These are phyloP conservation scores for Triplophysa rosa DNA, from an alignment of 2,113 vertebrate species.

Conservation along the genomic window DNA sequence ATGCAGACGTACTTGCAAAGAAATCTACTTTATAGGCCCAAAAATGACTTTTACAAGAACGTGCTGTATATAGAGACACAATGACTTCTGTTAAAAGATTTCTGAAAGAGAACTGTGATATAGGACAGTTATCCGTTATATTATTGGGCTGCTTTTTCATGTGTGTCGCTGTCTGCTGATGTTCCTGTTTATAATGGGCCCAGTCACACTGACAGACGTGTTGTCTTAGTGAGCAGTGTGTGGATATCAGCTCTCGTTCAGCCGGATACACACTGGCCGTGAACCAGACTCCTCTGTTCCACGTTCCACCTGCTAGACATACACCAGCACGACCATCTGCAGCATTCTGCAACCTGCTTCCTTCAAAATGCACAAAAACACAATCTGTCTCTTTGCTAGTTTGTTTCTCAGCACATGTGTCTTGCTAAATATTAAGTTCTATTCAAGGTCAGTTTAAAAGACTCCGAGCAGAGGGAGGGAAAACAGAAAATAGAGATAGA, in stretches of 20 bases:
- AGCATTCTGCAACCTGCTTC: conserved; percentile 28
- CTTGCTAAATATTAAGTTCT: conserved; percentile 24
- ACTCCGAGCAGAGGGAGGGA: background rate
- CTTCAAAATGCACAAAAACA: background rate
- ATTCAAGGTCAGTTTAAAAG: conserved; percentile 33
- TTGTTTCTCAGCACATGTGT: conserved; percentile 23
- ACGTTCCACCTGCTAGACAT: conserved; percentile 35
- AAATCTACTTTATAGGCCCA: background rate
- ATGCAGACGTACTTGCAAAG: background rate
- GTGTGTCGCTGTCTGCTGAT: background rate
- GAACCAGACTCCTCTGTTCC: conserved; percentile 6
- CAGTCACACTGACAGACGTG: conserved; percentile 13
- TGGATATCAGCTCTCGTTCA: background rate
- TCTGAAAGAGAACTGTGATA: too few relatives aligned
- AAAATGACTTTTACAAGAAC: background rate
- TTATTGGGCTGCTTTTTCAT: too few relatives aligned
- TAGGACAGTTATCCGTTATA: background rate
- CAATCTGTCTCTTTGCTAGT: conserved; percentile 7
- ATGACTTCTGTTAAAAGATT: background rate
- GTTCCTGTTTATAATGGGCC: background rate
- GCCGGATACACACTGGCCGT: conserved; percentile 28
- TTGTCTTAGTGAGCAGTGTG: background rate
- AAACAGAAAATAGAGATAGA: background rate
- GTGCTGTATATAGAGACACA: background rate
- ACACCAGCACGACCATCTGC: conserved; percentile 18